Percentiles rank a stretch among this genome's conserved stretches.
These are phyloP conservation scores for Lamellibrachia columna DNA, from an alignment of 2,888 invertebrate genomes.

Conservation along the genomic window DNA sequence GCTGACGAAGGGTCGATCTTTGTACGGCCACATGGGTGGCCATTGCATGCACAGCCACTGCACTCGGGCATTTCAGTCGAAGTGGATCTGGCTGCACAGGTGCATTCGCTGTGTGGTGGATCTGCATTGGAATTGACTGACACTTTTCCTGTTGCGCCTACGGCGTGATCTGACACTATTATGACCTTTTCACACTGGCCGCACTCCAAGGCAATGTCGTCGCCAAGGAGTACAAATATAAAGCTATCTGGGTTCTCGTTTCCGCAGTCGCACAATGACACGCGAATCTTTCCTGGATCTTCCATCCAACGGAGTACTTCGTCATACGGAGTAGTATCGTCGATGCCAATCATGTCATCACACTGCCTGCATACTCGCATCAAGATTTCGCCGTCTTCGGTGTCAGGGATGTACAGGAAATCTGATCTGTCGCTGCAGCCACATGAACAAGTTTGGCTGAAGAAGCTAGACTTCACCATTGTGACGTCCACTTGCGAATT, in stretches of 20 bases:
- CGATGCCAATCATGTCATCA: neutral
- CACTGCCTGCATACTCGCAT: neutral
- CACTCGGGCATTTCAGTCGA: neutral
- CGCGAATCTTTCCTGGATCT: neutral
- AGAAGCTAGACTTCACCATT: neutral
- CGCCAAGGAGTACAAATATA: neutral
- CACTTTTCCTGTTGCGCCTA: too few relatives aligned
- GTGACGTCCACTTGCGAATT: neutral
- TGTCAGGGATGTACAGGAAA: neutral
- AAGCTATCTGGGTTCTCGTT: neutral
- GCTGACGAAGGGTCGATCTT: neutral
- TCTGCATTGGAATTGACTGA: neutral
- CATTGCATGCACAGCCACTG: neutral
- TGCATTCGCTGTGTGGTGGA: neutral
- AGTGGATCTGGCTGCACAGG: neutral
- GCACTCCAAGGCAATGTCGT: neutral
- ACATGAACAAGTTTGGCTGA: neutral
- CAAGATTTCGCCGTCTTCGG: neutral
- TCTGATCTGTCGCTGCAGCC: neutral
- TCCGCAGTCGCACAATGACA: neutral
- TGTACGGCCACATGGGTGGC: conserved; percentile 23
- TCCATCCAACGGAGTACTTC: neutral
- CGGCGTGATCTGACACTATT: neutral
- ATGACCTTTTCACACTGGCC: neutral
- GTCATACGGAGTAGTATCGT: neutral